Evolutionary conservation across 2,888 invertebrate genomes (phyloP).

Genomic region (Diplazon laetatorius): DNA sequence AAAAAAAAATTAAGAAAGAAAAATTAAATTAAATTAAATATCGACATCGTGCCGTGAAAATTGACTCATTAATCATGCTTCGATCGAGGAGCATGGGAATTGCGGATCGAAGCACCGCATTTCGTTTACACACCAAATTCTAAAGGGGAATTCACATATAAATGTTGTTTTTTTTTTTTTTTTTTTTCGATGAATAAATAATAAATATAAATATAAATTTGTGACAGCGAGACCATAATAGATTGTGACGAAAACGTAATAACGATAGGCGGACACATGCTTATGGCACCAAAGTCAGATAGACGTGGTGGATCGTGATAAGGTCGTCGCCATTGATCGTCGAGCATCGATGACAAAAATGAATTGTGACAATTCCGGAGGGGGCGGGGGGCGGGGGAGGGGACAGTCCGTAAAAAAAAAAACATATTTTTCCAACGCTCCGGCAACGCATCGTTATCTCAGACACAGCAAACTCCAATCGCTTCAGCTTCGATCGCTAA

Average conservation of each 20-base stretch:
- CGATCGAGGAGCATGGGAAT: constrained; percentile 23
- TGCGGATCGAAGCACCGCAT: constrained; percentile 18
- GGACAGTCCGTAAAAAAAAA: constrained; percentile 11
- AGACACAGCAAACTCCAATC: constrained; percentile 78
- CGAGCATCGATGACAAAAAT: constrained; percentile 18
- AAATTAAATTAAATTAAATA: no score
- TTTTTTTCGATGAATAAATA: background rate
- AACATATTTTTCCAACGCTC: background rate
- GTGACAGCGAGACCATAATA: background rate
- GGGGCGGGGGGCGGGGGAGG: no score
- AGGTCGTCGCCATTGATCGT: constrained; percentile 46
- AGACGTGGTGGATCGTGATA: constrained; percentile 42
- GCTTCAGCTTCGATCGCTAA: constrained; percentile 62
- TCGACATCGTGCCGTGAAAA: constrained; percentile 15
- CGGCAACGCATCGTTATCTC: constrained; percentile 39
- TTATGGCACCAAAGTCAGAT: constrained; percentile 39
- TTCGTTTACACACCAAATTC: constrained; percentile 29
- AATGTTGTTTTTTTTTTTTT: no score
- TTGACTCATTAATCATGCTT: constrained; percentile 37
- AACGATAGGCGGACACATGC: constrained; percentile 48
- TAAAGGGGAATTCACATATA: constrained; percentile 16
- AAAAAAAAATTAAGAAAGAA: constrained; percentile 12
- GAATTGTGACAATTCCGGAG: no score
- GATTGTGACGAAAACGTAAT: constrained; percentile 14
- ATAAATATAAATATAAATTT: background rate